Conservation (phyloP, 2,113 vertebrate species). For the Brevimyrus niger region DNA sequence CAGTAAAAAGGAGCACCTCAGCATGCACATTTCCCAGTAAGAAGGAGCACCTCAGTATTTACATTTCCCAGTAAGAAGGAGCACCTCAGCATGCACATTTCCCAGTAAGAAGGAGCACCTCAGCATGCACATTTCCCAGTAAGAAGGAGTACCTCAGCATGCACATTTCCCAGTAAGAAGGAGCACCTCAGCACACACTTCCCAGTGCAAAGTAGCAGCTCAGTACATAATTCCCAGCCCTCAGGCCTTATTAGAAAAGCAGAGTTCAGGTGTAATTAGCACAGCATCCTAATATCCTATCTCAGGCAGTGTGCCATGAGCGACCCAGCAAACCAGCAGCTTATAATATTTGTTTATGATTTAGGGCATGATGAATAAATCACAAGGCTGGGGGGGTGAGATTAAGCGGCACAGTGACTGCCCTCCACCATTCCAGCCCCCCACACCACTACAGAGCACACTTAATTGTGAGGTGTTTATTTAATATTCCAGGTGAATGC, state of each 20-base stretch:
- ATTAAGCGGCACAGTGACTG: neutral
- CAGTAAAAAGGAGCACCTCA: neutral
- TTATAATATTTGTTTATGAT: neutral
- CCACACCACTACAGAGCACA: neutral
- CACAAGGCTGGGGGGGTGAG: neutral
- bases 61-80: neutral
- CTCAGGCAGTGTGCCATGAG: neutral
- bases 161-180: neutral
- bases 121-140: neutral
- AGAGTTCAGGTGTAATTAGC: constrained; percentile 16
- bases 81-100: neutral
- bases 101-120: neutral
- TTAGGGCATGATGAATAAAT: constrained; percentile 12
- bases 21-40: neutral
- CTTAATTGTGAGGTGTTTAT: neutral
- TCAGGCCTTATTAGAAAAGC: neutral
- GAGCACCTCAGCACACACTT: neutral
- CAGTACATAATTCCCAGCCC: neutral
- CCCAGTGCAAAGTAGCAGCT: neutral
- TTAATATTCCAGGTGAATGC: neutral
- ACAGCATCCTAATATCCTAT: neutral
- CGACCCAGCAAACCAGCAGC: neutral
- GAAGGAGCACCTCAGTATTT: neutral
- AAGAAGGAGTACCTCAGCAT: neutral
- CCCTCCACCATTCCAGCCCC: neutral